These are phyloP conservation scores for Cyanocitta stelleri DNA, from an alignment of 2,113 vertebrate species.

Conservation along the genomic window DNA sequence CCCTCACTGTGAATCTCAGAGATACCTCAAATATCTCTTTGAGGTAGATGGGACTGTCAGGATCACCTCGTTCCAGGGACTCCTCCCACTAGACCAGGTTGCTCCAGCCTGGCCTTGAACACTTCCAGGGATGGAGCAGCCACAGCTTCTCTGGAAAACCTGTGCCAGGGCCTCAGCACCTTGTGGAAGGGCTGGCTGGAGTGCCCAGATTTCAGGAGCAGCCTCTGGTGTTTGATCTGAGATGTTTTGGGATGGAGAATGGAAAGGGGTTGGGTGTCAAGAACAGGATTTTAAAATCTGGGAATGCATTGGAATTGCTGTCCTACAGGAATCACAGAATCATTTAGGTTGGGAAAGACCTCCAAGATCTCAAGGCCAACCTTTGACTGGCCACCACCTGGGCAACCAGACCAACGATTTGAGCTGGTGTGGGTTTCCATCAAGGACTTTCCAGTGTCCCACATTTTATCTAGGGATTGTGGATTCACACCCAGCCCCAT, in stretches of 20 bases:
- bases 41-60: not conserved
- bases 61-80: not conserved
- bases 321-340: not conserved
- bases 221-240: not conserved
- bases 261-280: not conserved
- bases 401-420: not conserved
- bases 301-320: not conserved
- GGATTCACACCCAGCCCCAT: not conserved
- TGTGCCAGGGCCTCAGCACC: not conserved
- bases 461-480: not conserved
- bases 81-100: not conserved
- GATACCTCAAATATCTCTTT: too few species aligned
- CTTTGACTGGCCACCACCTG: not conserved
- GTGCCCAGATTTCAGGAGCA: not conserved
- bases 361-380: not conserved
- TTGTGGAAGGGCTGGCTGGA: not conserved
- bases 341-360: not conserved
- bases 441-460: not conserved
- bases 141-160: not conserved
- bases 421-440: not conserved
- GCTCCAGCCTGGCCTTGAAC: not conserved
- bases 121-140: not conserved
- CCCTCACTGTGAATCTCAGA: not conserved
- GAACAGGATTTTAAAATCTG: not conserved
- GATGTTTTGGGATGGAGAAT: not conserved